Evolutionary conservation across 2,113 vertebrate genomes (phyloP), one percentile per base, ranked within the genome.

Genomic region (Sebastes schlegelii): DNA sequence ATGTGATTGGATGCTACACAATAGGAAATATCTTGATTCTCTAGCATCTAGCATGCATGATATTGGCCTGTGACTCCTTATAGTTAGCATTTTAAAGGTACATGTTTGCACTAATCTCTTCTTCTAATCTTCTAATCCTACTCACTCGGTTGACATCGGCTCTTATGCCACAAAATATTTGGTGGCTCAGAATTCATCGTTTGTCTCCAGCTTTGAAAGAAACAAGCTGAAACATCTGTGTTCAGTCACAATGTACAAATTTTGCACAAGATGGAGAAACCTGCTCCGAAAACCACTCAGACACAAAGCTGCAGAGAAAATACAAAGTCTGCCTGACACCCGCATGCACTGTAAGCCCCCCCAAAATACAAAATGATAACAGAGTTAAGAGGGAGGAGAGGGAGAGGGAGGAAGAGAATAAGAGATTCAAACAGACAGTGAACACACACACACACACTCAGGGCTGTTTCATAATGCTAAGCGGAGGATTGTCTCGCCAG

Each of bases 401-500:
- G 16, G 34, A 34, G 48, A 78, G 11, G 4, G 21, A 52, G 34
- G 17, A 26, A 21, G 45, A 46, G 45, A 88, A 79, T 3, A 26
- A 26, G 8, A 62, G 54, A 66, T 26, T 46, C 34, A 13, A 12
- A 51, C 60, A 61, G 52, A 54, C 67, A 58, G 77, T 43, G 65
- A 26, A 26, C 26, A 26, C 26, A 26, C 26, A 26, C 26, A 34
- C 34, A 34, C 34, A 34, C 34, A 34, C 34, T 54, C 74, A 34
- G 49, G 42, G 76, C 82, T 72, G 81, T 91, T 86, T 89, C 84
- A 65, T 91, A 85, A 83, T 72, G 55, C 69, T 55, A 74, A 87
- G 78, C 66, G 61, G 69, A 60, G 40, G 75, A 89, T 85, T 45
- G 91, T 93, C 91, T 92, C 75, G 76, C 82, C 88, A 58, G 78